phyloP scores from a whole-genome alignment of 2,113 vertebrate genomes.

The Rhipidura dahli region DNA sequence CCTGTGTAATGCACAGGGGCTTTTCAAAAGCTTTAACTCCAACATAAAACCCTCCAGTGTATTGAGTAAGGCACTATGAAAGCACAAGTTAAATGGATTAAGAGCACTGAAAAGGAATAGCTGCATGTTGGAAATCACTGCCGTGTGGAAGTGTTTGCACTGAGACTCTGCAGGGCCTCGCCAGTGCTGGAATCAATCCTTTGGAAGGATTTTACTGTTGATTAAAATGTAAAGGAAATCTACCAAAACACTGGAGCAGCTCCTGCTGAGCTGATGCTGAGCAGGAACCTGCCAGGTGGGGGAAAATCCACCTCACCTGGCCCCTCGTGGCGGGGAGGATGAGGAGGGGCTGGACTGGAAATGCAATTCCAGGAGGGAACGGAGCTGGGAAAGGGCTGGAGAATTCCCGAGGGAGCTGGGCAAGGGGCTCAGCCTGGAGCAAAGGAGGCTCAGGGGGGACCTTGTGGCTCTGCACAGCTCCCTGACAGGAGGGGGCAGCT shows the following conservation, averaged over 20 bases:
- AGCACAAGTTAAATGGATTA: slow-evolving; percentile 32
- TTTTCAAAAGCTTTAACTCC: background rate
- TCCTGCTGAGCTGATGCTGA: background rate
- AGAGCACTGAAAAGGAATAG: slow-evolving; percentile 13
- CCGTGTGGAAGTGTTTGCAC: background rate
- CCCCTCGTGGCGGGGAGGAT: background rate
- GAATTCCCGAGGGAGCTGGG: background rate
- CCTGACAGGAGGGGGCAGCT: background rate
- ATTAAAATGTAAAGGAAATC: background rate
- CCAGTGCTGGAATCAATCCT: background rate
- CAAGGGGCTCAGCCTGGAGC: background rate
- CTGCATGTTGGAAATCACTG: background rate
- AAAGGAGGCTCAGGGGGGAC: background rate
- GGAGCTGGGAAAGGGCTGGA: background rate
- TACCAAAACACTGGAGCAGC: background rate
- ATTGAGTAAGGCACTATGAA: background rate
- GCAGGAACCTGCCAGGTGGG: background rate
- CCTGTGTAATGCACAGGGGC: background rate
- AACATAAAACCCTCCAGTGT: background rate
- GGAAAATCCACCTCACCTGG: background rate
- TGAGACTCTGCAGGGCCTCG: background rate
- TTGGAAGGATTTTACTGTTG: background rate
- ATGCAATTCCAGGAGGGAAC: accelerated
- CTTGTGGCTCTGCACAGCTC: background rate
- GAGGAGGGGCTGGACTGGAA: background rate